A percentile compares a stretch with the other conserved stretches of the same genome.
Evolutionary conservation across 2,113 vertebrate species (phyloP).

Genomic region (Gorilla gorilla): DNA sequence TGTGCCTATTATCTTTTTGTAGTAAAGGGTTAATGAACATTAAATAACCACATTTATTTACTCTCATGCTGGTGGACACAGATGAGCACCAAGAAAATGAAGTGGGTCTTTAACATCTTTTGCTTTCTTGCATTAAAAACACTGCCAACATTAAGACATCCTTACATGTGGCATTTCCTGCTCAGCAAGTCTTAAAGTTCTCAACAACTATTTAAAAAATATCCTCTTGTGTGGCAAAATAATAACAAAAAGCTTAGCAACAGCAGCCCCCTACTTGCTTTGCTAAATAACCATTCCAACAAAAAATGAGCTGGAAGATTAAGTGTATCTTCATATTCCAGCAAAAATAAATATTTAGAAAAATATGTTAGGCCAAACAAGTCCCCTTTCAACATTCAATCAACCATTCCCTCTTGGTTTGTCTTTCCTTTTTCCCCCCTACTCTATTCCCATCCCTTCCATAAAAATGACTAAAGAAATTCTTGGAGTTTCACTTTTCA

Average conservation of each 20-base stretch:
- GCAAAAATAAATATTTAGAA: conserved; percentile 3
- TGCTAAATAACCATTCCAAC: background rate
- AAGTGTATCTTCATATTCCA: background rate
- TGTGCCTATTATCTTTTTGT: background rate
- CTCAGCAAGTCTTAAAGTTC: background rate
- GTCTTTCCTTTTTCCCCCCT: background rate
- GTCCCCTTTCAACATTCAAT: background rate
- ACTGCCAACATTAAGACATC: background rate
- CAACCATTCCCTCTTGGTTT: background rate
- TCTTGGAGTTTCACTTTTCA: background rate
- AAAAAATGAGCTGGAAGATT: background rate
- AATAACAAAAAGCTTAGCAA: background rate
- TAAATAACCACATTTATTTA: background rate
- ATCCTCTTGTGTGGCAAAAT: background rate
- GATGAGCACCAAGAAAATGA: background rate
- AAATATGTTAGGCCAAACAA: background rate
- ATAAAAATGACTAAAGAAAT: background rate
- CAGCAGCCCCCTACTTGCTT: background rate
- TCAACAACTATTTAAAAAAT: background rate
- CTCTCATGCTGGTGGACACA: background rate
- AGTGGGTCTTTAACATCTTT: background rate
- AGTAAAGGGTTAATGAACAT: background rate
- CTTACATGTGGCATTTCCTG: background rate
- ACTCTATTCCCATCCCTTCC: background rate
- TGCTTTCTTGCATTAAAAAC: conserved; percentile 19